These are phyloP conservation scores for Isaurus tuberculatus DNA, from an alignment of 92 coral and sea anemone species.

Conservation along the genomic window DNA sequence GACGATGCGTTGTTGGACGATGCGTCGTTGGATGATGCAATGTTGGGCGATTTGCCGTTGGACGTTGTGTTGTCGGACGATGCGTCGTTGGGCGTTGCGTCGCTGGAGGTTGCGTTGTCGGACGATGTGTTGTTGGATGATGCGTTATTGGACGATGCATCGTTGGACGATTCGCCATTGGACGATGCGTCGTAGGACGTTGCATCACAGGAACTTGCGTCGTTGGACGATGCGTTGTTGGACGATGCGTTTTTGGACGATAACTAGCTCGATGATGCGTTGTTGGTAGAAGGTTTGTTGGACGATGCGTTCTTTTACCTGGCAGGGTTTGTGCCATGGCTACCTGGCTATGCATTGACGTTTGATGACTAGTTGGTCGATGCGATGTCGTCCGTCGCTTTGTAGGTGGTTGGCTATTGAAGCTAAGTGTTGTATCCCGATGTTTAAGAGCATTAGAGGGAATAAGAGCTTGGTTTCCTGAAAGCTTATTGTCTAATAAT, in stretches of 20 bases:
- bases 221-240: not conserved
- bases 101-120: not conserved
- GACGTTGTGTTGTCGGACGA: constrained; percentile 8
- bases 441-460: too few relatives aligned
- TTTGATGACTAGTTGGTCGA: not conserved
- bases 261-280: not conserved
- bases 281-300: not conserved
- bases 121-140: not conserved
- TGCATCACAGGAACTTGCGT: not conserved
- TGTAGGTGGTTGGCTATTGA: too few relatives aligned
- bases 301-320: not conserved
- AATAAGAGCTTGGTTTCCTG: not conserved
- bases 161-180: not conserved
- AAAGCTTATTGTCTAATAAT: not conserved
- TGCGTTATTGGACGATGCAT: not conserved
- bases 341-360: not conserved
- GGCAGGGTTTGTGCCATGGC: not conserved
- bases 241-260: not conserved
- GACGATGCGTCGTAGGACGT: not conserved
- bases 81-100: not conserved
- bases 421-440: too few relatives aligned
- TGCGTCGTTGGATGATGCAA: not conserved
- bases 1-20: not conserved
- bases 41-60: not conserved
- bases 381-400: too few relatives aligned